phyloP scores from a whole-genome alignment of 2,888 invertebrate genomes.

The Sinhomidia bicolor region DNA sequence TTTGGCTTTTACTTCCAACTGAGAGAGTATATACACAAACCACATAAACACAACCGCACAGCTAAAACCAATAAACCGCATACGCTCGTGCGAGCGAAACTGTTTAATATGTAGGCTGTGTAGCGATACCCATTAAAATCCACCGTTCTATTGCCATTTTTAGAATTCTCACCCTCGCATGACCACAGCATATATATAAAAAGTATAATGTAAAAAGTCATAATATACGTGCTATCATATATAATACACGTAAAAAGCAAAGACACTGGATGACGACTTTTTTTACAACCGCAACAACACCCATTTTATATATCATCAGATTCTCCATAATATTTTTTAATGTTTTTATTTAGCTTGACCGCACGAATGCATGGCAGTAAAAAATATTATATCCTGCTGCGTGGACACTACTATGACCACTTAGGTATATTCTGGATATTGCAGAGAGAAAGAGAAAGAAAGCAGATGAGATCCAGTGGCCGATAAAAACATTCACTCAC shows the following conservation, averaged over 20 bases:
- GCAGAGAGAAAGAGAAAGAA: too few relatives aligned
- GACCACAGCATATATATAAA: constrained; percentile 20
- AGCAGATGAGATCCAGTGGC: constrained; percentile 43
- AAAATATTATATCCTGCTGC: constrained; percentile 22
- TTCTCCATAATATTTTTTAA: not conserved
- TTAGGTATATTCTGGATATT: constrained; percentile 43
- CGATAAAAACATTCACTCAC: constrained; percentile 45
- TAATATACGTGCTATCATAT: not conserved
- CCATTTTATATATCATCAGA: constrained; percentile 28
- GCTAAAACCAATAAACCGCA: constrained; percentile 21
- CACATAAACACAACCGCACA: not conserved
- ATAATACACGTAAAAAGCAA: constrained; percentile 14
- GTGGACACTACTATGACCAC: constrained; percentile 18
- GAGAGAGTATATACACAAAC: not conserved
- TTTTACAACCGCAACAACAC: constrained; percentile 35
- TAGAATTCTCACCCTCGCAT: not conserved
- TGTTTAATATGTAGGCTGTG: constrained; percentile 34
- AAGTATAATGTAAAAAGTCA: not conserved
- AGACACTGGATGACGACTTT: not conserved
- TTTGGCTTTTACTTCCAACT: not conserved
- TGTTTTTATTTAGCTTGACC: not conserved
- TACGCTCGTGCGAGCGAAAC: not conserved
- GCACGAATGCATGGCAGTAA: constrained; percentile 20
- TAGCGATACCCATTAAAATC: not conserved
- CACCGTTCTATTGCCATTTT: not conserved